Percentiles rank a stretch among this genome's conserved stretches.
These are phyloP conservation scores for Auanema freiburgensis DNA, from an alignment of 2,888 invertebrate species.

Conservation along the genomic window DNA sequence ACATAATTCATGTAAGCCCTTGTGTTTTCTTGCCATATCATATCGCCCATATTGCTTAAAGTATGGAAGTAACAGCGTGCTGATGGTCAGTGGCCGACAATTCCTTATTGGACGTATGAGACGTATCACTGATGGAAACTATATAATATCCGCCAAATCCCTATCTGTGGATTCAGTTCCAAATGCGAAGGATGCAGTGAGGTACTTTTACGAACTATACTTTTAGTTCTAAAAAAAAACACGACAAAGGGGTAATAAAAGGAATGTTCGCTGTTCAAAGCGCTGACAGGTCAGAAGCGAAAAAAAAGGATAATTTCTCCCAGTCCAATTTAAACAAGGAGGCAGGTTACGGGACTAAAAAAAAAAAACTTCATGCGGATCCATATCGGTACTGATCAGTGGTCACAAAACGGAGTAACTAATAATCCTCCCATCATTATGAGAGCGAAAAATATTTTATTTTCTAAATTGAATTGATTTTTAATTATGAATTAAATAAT, in stretches of 20 bases:
- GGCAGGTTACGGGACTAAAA: not conserved
- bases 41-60: not conserved
- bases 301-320: not conserved
- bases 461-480: too few relatives aligned
- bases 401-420: too few relatives aligned
- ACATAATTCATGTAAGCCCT: conserved; percentile 13
- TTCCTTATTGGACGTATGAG: conserved; percentile 11
- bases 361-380: too few relatives aligned
- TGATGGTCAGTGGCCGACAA: conserved; percentile 20
- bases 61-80: conserved; percentile 17
- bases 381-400: too few relatives aligned
- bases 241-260: not conserved
- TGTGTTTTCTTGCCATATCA: not conserved
- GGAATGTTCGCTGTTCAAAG: not conserved
- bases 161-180: not conserved
- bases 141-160: conserved; percentile 1
- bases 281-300: conserved; percentile 1
- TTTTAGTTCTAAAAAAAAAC: conserved; percentile 3
- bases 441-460: too few relatives aligned
- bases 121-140: not conserved
- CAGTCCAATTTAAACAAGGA: not conserved
- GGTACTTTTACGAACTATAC: not conserved
- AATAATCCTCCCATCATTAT: too few relatives aligned
- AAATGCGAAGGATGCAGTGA: not conserved
- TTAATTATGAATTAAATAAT: too few relatives aligned